These are phyloP conservation scores for Dipus sagitta DNA, from an alignment of 2,797 vertebrate genomes.

Conservation along the genomic window DNA sequence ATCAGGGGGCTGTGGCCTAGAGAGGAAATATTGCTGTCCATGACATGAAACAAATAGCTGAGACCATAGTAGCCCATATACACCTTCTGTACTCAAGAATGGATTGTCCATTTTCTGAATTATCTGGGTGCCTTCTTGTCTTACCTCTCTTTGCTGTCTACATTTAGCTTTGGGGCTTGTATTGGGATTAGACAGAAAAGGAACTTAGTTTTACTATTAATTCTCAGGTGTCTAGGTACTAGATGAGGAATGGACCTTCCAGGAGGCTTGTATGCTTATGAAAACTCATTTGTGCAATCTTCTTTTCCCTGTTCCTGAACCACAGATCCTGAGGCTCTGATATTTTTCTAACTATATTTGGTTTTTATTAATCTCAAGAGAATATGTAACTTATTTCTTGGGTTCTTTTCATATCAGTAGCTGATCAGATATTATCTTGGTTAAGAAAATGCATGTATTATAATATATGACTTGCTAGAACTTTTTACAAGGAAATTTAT, in stretches of 20 bases:
- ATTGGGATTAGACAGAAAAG: neutral
- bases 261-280: neutral
- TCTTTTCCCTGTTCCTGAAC: neutral
- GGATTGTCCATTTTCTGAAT: neutral
- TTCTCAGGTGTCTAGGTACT: neutral
- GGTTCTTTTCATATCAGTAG: slow-evolving; percentile 37
- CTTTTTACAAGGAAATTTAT: slow-evolving; percentile 41
- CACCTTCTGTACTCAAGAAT: neutral
- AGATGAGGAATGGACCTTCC: neutral
- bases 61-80: neutral
- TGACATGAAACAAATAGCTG: neutral
- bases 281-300: neutral
- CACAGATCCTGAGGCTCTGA: neutral
- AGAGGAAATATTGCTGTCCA: neutral
- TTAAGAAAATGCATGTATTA: slow-evolving; percentile 50
- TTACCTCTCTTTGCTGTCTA: neutral
- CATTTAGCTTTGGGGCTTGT: neutral
- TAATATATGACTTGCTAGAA: slow-evolving; percentile 44
- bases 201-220: neutral
- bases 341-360: neutral
- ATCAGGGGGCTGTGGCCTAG: fast-evolving
- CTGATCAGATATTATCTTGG: slow-evolving; percentile 40
- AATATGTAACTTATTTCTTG: slow-evolving; percentile 41
- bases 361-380: slow-evolving; percentile 7
- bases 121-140: neutral